phyloP scores from a whole-genome alignment of 1,140 invertebrate genomes.

The Drosophila virilis region DNA sequence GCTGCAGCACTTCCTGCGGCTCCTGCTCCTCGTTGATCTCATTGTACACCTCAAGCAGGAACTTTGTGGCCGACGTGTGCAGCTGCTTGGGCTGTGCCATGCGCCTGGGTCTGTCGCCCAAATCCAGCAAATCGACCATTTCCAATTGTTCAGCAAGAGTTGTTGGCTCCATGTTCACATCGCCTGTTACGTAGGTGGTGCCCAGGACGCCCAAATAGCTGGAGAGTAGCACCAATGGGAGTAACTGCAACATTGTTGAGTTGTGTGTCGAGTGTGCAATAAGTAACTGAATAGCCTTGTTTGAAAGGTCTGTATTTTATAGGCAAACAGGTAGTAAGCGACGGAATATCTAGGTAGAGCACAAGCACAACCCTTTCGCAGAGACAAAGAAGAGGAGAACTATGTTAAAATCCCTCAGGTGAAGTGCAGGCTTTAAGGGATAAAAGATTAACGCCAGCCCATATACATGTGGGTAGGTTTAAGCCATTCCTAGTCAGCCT shows the following conservation, averaged over 20 bases:
- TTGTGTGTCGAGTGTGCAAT: neutral
- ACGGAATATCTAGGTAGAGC: neutral
- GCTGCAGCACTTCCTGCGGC: slow-evolving; percentile 52
- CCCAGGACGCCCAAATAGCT: neutral
- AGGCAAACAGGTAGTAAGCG: slow-evolving; percentile 39
- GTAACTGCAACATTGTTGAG: slow-evolving; percentile 17
- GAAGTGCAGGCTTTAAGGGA: no score
- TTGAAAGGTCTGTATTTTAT: slow-evolving; percentile 27
- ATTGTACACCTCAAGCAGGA: slow-evolving; percentile 78
- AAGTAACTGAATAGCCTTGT: slow-evolving; percentile 19
- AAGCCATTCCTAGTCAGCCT: no score
- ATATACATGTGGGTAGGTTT: no score
- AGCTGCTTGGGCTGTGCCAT: slow-evolving; percentile 36
- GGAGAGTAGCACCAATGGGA: slow-evolving; percentile 5
- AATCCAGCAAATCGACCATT: slow-evolving; percentile 69
- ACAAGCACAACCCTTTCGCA: neutral
- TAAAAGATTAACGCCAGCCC: no score
- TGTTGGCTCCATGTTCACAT: slow-evolving; percentile 31
- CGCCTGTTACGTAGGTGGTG: slow-evolving; percentile 41
- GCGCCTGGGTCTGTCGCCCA: slow-evolving; percentile 55
- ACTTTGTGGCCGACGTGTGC: slow-evolving; percentile 72
- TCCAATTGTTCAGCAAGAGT: slow-evolving; percentile 57
- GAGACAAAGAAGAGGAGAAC: no score
- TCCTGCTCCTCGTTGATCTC: slow-evolving; percentile 76
- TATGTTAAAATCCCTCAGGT: no score